These are phyloP conservation scores for Xiphophorus couchianus DNA, from an alignment of 2,113 vertebrate genomes.

Conservation along the genomic window DNA sequence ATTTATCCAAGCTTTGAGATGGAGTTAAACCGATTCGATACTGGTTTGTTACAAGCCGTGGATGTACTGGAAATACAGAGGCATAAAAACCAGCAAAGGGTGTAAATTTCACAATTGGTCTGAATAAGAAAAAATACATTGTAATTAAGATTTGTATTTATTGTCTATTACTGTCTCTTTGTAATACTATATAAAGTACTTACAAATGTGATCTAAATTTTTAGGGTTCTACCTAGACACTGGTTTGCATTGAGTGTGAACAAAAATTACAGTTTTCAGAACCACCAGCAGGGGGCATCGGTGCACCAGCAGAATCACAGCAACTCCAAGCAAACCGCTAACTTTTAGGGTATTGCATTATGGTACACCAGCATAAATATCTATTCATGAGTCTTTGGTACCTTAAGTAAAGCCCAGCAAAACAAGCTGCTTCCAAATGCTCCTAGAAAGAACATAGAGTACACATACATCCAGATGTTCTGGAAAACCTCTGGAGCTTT, in stretches of 20 bases:
- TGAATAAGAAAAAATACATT: neutral
- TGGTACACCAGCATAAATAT: no score
- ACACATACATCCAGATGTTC: no score
- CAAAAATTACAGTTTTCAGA: neutral
- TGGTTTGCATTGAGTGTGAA: neutral
- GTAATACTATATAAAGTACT: neutral
- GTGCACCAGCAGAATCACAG: neutral
- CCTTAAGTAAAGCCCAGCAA: no score
- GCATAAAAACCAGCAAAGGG: neutral
- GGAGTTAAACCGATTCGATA: slow-evolving; percentile 4
- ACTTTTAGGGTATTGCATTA: no score
- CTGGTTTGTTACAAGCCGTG: neutral
- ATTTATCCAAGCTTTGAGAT: slow-evolving; percentile 10
- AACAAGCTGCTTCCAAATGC: no score
- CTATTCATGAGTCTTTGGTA: no score
- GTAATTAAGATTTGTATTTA: neutral
- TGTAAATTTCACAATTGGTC: neutral
- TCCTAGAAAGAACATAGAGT: no score
- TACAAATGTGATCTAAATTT: neutral
- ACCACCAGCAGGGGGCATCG: slow-evolving; percentile 63
- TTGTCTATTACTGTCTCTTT: neutral
- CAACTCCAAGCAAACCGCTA: neutral
- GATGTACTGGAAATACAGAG: neutral
- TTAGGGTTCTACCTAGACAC: neutral
- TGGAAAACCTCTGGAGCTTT: no score